Conservation (phyloP, 2,888 invertebrate species). For the Autographa gamma region DNA sequence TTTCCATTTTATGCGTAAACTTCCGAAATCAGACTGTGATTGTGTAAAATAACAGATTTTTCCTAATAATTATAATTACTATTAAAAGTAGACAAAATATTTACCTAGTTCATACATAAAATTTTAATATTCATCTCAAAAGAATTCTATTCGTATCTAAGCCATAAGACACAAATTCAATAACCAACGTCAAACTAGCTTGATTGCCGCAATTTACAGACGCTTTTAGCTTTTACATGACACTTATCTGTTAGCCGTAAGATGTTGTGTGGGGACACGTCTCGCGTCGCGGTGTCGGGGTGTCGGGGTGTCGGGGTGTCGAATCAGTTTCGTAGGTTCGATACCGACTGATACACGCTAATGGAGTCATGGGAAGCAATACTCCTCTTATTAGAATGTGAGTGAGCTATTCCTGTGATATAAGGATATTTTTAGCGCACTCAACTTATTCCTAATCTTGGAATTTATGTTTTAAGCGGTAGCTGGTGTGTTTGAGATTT, state of each 20-base stretch:
- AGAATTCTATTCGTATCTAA: slow-evolving; percentile 8
- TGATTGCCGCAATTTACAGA: slow-evolving; percentile 72
- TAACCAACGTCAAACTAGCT: slow-evolving; percentile 52
- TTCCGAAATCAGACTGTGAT: too few species aligned
- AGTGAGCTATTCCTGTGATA: slow-evolving; percentile 39
- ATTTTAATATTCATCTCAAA: slow-evolving; percentile 14
- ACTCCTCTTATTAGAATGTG: slow-evolving; percentile 47
- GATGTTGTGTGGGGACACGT: slow-evolving; percentile 64
- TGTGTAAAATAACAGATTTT: too few species aligned
- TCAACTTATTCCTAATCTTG: slow-evolving; percentile 29
- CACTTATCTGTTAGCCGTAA: slow-evolving; percentile 72
- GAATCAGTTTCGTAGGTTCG: slow-evolving; percentile 70
- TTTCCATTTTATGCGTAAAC: too few species aligned
- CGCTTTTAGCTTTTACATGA: slow-evolving; percentile 77
- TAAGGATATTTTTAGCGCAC: slow-evolving; percentile 41
- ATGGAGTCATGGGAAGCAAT: slow-evolving; percentile 77
- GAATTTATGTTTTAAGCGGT: slow-evolving; percentile 42
- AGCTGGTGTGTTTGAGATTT: slow-evolving; percentile 13
- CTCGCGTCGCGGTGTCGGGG: slow-evolving; percentile 74
- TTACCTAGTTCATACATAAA: slow-evolving; percentile 10
- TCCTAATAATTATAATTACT: too few species aligned
- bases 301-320: slow-evolving; percentile 78
- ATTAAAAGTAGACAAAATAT: too few species aligned
- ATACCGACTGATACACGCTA: slow-evolving; percentile 81
- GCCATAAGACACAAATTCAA: slow-evolving; percentile 46